phyloP scores from a whole-genome alignment of 2,888 invertebrate species.

The Leptopilina drosophilae region DNA sequence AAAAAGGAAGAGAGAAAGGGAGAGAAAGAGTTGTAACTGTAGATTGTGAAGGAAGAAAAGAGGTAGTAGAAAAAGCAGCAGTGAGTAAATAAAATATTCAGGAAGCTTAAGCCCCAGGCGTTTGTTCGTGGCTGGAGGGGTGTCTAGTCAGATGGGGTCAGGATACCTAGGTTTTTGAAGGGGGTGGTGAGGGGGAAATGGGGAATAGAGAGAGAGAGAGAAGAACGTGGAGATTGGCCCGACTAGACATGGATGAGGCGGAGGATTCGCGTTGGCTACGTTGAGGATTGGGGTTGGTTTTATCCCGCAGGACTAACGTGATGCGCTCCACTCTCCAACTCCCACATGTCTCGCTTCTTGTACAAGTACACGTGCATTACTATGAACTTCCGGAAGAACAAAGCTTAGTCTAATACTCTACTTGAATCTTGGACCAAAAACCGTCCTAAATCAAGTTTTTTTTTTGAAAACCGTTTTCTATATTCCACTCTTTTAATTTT shows the following conservation, averaged over 20 bases:
- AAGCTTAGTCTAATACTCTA: constrained; percentile 36
- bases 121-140: constrained; percentile 65
- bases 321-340: constrained; percentile 47
- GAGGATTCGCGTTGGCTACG: constrained; percentile 45
- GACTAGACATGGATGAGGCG: constrained; percentile 55
- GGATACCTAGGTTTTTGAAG: constrained; percentile 23
- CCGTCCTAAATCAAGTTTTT: neutral
- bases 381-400: constrained; percentile 28
- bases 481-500: neutral
- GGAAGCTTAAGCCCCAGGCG: constrained; percentile 63
- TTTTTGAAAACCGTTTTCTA: neutral
- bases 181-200: too few species aligned
- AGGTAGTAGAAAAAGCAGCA: constrained; percentile 48
- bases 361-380: constrained; percentile 7
- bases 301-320: constrained; percentile 68
- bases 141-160: constrained; percentile 58
- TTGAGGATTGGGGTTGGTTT: constrained; percentile 62
- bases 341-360: constrained; percentile 44
- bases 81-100: constrained; percentile 73
- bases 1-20: neutral
- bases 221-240: constrained; percentile 46
- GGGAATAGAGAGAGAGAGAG: constrained; percentile 36
- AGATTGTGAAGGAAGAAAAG: constrained; percentile 24
- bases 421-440: constrained; percentile 23
- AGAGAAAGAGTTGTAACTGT: constrained; percentile 17